Evolutionary conservation across 2,113 vertebrate genomes (phyloP), one percentile per base, ranked within the genome.

Genomic region (pig (Sus scrofa)): DNA sequence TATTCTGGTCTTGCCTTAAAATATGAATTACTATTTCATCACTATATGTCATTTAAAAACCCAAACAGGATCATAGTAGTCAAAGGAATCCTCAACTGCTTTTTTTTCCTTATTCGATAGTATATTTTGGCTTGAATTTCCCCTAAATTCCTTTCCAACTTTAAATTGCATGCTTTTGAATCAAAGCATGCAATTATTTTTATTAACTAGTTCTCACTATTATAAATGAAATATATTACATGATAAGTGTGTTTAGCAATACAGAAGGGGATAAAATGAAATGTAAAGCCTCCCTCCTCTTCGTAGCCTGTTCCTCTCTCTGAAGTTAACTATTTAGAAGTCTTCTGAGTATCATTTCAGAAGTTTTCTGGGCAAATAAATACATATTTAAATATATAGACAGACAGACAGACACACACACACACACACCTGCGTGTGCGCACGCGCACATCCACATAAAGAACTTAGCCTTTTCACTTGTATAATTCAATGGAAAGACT

Each of bases 101-200:
- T 91, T 65, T 44, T 62, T 62, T 15, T 4, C 6, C 26, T 32
- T 83, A 88, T 88, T 93, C 75, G 77, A 91, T 81, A 74, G 75
- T 95, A 44, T 37, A 74, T 90, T 65, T 96, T 93, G 34, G 86
- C 52, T 91, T 96, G 75, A 74, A 86, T 92, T 96, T 88, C 39
- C 60, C 74, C 24, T 88, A 85, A 79, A 78, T 95, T 70, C 34
- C 63, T 81, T 91, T 81, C 65, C 86, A 93, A 85, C n/a, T 88
- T 44, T 70, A 74, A 87, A 89, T 39, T 37, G 86, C 27, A 84
- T 16, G 10, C 44, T 74, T 96, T 73, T 95, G 74, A 84, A 39
- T 95, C 71, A 37, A 93, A 87, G 82, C 70, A n/a, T n/a, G n/a
- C n/a, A n/a, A n/a, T 93, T 93, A 63, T 68, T 93, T 93, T 95